phyloP scores from a whole-genome alignment of 92 coral and sea anemone genomes.

The Zoanthus sansibaricus region DNA sequence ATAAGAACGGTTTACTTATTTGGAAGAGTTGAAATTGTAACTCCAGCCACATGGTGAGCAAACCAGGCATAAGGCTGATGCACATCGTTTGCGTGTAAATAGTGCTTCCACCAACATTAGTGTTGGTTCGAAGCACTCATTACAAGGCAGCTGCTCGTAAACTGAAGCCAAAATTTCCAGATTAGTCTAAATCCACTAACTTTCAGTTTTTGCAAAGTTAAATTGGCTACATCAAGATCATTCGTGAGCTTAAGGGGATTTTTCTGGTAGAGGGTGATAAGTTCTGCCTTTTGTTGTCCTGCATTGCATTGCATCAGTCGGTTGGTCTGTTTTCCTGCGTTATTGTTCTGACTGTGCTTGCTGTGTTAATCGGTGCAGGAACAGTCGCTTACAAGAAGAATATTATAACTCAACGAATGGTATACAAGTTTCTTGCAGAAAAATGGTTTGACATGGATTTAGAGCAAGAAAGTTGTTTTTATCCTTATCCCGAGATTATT shows the following conservation, averaged over 20 bases:
- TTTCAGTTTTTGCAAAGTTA: slow-evolving; percentile 13
- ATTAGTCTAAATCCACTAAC: slow-evolving; percentile 48
- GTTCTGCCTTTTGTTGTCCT: neutral
- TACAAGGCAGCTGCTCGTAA: slow-evolving; percentile 21
- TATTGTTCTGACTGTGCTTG: slow-evolving; percentile 58
- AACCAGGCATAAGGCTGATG: too few species aligned
- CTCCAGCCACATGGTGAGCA: too few species aligned
- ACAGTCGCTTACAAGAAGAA: slow-evolving; percentile 58
- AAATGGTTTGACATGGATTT: slow-evolving; percentile 75
- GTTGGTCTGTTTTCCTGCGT: neutral
- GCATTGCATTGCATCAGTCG: too few species aligned
- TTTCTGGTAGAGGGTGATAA: slow-evolving; percentile 42
- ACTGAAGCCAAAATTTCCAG: slow-evolving; percentile 44
- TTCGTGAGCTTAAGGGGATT: neutral
- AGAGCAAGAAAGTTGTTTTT: slow-evolving; percentile 80
- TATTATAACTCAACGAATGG: slow-evolving; percentile 45
- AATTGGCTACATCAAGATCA: neutral
- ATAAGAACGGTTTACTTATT: too few species aligned
- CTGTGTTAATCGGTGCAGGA: slow-evolving; percentile 65
- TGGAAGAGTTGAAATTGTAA: too few species aligned
- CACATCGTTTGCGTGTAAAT: too few species aligned
- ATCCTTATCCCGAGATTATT: slow-evolving; percentile 78
- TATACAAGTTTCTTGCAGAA: slow-evolving; percentile 68
- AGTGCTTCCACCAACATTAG: neutral
- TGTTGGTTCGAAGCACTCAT: slow-evolving; percentile 7